phyloP scores from a whole-genome alignment of 2,888 invertebrate genomes.

The Chydorus sphaericus region DNA sequence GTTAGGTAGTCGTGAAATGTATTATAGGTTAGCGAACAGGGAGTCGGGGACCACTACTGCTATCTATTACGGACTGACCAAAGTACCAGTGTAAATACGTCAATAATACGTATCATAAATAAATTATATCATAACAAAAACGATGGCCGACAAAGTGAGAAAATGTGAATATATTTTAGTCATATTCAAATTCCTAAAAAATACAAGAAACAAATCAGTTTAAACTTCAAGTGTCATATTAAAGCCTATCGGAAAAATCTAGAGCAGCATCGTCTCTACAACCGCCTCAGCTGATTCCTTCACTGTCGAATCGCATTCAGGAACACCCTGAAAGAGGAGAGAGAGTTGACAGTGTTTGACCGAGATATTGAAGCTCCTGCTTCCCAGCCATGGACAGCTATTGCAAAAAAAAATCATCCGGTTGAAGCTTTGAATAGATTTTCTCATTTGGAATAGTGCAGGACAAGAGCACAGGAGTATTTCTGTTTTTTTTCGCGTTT shows the following conservation, averaged over 20 bases:
- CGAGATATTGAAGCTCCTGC: not conserved
- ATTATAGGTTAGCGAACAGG: no score
- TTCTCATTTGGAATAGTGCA: slow-evolving; percentile 34
- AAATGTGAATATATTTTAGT: no score
- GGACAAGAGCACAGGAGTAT: slow-evolving; percentile 38
- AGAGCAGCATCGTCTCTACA: slow-evolving; percentile 44
- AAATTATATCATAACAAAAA: no score
- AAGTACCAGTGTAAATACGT: no score
- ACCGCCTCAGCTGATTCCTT: slow-evolving; percentile 20
- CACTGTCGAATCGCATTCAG: not conserved
- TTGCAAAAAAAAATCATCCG: slow-evolving; percentile 42
- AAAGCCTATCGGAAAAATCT: slow-evolving; percentile 39
- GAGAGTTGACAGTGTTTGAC: not conserved
- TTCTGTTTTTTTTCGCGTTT: slow-evolving; percentile 48
- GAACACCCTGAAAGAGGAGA: not conserved
- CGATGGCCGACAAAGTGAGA: no score
- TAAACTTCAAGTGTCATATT: no score
- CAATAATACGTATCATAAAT: no score
- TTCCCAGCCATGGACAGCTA: slow-evolving; percentile 42
- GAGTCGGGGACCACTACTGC: no score
- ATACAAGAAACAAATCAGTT: no score
- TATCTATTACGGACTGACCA: no score
- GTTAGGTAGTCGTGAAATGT: no score
- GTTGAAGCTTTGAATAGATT: not conserved
- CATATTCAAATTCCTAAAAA: no score